Evolutionary conservation across 2,888 invertebrate species (phyloP).

Genomic region (Digitonthophagus gazella): DNA sequence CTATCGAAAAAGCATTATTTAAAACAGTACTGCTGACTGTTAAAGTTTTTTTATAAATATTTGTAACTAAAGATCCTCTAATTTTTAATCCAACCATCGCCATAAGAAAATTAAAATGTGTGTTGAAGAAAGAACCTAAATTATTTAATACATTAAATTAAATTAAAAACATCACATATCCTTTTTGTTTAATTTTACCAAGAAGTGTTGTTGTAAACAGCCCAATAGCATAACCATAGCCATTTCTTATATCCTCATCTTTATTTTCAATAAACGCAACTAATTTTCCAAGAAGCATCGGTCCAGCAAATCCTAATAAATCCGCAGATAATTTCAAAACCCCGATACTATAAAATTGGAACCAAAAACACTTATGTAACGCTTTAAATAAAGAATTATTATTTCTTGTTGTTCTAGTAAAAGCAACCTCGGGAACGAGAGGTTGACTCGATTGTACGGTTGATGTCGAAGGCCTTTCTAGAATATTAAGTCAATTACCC

Average conservation of each 20-base stretch:
- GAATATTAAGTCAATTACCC: slow-evolving; percentile 2
- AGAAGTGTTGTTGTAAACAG: slow-evolving; percentile 65
- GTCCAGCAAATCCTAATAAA: slow-evolving; percentile 82
- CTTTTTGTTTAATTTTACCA: too few species aligned
- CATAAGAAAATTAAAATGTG: slow-evolving; percentile 90
- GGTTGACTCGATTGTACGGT: slow-evolving; percentile 1
- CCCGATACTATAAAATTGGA: slow-evolving; percentile 82
- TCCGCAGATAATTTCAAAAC: slow-evolving; percentile 81
- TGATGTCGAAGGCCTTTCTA: neutral
- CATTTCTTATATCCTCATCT: slow-evolving; percentile 62
- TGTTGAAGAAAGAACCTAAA: slow-evolving; percentile 72
- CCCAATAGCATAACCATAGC: slow-evolving; percentile 65
- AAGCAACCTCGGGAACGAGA: slow-evolving; percentile 15
- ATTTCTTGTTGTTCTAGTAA: slow-evolving; percentile 4
- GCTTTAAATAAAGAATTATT: slow-evolving; percentile 60
- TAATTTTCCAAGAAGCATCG: slow-evolving; percentile 79
- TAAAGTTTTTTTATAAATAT: slow-evolving; percentile 73
- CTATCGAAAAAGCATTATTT: slow-evolving; percentile 59
- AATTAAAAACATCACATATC: slow-evolving; percentile 9
- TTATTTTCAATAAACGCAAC: slow-evolving; percentile 76
- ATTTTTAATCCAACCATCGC: slow-evolving; percentile 82
- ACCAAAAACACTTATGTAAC: slow-evolving; percentile 73
- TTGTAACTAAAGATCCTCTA: slow-evolving; percentile 78
- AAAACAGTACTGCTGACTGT: slow-evolving; percentile 46
- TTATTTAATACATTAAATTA: neutral